Percentiles rank a stretch among this genome's conserved stretches.
These are phyloP conservation scores for Melanotaenia maccullochi DNA, from an alignment of 2,797 vertebrate species.

Conservation along the genomic window DNA sequence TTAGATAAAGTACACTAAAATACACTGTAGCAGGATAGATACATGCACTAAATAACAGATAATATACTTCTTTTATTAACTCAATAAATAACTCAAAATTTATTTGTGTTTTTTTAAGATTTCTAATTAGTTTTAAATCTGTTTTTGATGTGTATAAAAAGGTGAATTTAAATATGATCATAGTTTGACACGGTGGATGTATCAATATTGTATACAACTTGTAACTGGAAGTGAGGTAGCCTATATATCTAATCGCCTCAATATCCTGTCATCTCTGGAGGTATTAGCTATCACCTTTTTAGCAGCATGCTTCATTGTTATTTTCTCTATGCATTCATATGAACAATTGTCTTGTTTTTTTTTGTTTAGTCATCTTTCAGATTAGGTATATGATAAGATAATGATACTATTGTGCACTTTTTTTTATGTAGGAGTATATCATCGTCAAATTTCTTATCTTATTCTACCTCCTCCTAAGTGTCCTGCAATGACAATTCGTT, in stretches of 20 bases:
- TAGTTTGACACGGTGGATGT: neutral
- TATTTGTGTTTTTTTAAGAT: neutral
- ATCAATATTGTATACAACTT: neutral
- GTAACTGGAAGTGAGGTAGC: neutral
- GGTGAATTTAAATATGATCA: neutral
- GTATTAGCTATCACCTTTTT: neutral
- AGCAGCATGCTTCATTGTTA: neutral
- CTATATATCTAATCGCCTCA: neutral
- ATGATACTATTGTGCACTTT: conserved; percentile 47
- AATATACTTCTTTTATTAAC: neutral
- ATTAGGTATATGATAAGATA: conserved; percentile 39
- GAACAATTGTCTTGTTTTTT: neutral
- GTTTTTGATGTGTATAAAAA: neutral
- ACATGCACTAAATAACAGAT: neutral
- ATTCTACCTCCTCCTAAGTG: conserved; percentile 60
- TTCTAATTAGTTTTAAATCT: neutral
- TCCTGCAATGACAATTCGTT: conserved; percentile 76
- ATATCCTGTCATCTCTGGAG: neutral
- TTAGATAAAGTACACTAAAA: conserved; percentile 12
- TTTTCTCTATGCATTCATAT: neutral
- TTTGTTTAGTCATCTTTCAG: conserved; percentile 5
- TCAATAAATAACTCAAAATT: neutral
- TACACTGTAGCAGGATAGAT: neutral
- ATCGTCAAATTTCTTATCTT: conserved; percentile 66
- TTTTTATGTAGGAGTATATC: conserved; percentile 56